Base-by-base conservation (phyloP, 64 coral and sea anemone species). In the Montipora capricornis region DNA sequence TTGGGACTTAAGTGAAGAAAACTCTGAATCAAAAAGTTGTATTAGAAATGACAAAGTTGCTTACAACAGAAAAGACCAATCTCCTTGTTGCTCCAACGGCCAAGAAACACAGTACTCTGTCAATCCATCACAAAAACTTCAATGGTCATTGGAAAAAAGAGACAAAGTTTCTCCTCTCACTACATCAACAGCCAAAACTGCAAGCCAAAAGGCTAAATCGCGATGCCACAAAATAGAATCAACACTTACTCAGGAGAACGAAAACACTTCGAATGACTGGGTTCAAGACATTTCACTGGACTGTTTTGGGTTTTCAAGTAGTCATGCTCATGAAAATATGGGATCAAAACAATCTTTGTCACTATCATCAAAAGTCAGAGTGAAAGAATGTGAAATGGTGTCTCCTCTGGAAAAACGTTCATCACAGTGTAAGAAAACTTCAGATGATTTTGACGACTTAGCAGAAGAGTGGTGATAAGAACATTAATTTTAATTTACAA, bases 391-490 rank as follows among this genome's bases (percentile, higher is more conserved):
- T 59, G 49, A 3, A 60, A 47, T 51, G 19, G 20, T 17, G 24
- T 22, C 84, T 88, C 71, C 1, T 13, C 45, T 73, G 8, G 20
- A n/a, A 9, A 49, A 47, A 15, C 52, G 4, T 20, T 22, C 8
- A 74, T 55, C 46, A 52, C 17, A 87, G 11, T 11, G 5, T 24
- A 19, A 11, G 8, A 37, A 8, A 16, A 5, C 19, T 16, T 17
- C 26, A 24, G 47, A 74, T 83, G 79, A 91, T 14, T 91, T 91
- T 83, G 89, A 82, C 75, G 78, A n/a, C 7, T 75, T 91, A 10
- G 89, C 47, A 51, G 77, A 90, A 14, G 13, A 17, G 11, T 76
- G 29, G 74, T 45, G 11, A 47, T 37, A 37, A 37, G 37, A 37
- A 37, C 37, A 37, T 37, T 37, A 37, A 37, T 37, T 37, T 37